Percentiles rank a stretch among this genome's conserved stretches.
Evolutionary conservation across 2,113 vertebrate species (phyloP).

Genomic region (Tringa solitaria): DNA sequence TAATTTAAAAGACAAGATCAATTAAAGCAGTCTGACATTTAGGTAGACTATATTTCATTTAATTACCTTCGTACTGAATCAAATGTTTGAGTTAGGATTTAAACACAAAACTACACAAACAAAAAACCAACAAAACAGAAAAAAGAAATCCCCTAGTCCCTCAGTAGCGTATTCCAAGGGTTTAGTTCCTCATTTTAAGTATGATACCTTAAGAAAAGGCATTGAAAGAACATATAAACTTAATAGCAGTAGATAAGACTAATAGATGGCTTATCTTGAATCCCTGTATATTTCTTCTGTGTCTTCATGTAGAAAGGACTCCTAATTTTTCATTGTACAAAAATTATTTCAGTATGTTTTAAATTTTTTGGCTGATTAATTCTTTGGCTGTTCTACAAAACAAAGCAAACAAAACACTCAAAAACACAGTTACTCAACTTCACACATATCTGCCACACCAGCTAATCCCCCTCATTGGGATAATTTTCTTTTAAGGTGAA

Average conservation of each 20-base stretch:
- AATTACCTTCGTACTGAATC: not conserved
- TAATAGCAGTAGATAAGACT: not conserved
- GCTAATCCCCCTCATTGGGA: not conserved
- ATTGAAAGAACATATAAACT: not conserved
- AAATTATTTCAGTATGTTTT: not conserved
- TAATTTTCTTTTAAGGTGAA: not conserved
- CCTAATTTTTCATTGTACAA: not conserved
- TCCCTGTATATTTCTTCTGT: not conserved
- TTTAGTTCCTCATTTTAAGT: not conserved
- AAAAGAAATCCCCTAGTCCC: not conserved
- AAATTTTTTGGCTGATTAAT: not conserved
- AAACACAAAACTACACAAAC: not conserved
- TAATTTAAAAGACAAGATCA: not conserved
- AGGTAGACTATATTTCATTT: not conserved
- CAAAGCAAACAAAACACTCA: not conserved
- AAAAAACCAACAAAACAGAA: not conserved
- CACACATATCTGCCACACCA: not conserved
- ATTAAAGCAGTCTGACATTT: not conserved
- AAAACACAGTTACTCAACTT: not conserved
- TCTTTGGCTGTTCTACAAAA: not conserved
- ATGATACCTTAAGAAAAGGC: not conserved
- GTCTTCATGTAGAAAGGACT: not conserved
- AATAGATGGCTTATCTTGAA: not conserved
- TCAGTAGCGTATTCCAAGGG: not conserved
- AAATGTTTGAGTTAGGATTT: not conserved